Base-by-base conservation (phyloP, 2,888 invertebrate genomes). In the Sinohyriopsis cumingii region DNA sequence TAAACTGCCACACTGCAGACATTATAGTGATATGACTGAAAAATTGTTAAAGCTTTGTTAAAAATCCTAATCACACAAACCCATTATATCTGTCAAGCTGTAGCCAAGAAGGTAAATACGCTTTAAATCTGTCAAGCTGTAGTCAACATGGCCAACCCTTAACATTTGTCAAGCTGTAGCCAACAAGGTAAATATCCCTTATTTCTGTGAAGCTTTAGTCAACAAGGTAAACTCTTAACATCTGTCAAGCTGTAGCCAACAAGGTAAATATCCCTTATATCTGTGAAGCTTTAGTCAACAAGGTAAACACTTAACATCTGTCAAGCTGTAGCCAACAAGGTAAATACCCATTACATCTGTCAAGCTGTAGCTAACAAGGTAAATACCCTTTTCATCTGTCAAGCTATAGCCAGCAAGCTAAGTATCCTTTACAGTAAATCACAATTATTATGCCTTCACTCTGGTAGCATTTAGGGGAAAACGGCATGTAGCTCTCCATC, bases 331-430 rank as follows among this genome's bases (percentile, higher is more conserved):
- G 28, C 1, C 28, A 28, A 28, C 28, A 28, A 28, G 28, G 28
- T 28, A 28, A 28, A 33, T n/a, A n/a, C 33, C 33, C 33, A 9
- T 33, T 1, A 33, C 24, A 82, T 81, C 55, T 78, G 81, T 72
- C 72, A 77, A 19, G 72, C 81, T 22, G 55, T 82, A 19, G 84
- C 83, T 33, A 78, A 79, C 66, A 80, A 86, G 83, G 85, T 84
- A 55, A 59, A 69, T 56, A 7, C 24, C 55, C 54, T 19, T 64
- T 45, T 19, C 19, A 18, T 55, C 22, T 64, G 24, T 55, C 15
- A 55, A 24, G 28, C 5, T n/a, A n/a, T 64, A 24, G 5, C 33
- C 9, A 33, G 9, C 33, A 33, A 33, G 33, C 9, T 33, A 33
- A 9, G 9, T 9, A 33, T 33, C 33, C 33, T 33, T 33, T 33